phyloP scores from a whole-genome alignment of 2,797 vertebrate species.

The Onychomys arenicola region DNA sequence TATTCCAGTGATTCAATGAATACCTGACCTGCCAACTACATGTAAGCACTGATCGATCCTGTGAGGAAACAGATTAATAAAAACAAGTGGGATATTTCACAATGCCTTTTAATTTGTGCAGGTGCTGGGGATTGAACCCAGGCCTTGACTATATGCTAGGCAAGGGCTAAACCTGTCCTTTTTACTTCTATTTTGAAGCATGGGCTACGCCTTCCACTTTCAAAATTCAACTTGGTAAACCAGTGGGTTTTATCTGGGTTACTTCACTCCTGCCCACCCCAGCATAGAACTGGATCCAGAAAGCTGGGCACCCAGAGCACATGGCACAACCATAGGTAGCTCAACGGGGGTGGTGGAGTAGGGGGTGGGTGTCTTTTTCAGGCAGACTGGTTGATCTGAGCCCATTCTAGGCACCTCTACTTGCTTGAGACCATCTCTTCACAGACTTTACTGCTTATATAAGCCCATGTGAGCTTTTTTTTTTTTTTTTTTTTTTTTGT shows the following conservation, averaged over 20 bases:
- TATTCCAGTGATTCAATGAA: conserved; percentile 9
- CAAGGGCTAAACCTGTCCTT: not conserved
- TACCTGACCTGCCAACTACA: not conserved
- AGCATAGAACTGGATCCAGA: not conserved
- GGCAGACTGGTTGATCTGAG: not conserved
- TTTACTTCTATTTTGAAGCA: not conserved
- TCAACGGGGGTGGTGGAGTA: not conserved
- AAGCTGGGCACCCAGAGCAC: not conserved
- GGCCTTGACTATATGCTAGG: not conserved
- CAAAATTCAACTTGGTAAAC: not conserved
- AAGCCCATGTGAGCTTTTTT: not conserved
- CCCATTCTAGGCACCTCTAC: not conserved
- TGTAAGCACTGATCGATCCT: not conserved
- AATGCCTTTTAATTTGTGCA: not conserved
- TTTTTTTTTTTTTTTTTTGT: too few relatives aligned
- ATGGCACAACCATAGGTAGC: not conserved
- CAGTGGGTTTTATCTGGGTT: not conserved
- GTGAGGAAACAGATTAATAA: not conserved
- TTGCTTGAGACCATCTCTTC: not conserved
- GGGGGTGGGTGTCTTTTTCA: not conserved
- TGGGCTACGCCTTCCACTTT: not conserved
- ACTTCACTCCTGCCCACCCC: not conserved
- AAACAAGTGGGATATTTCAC: not conserved
- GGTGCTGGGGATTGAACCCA: not conserved
- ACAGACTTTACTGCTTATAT: not conserved